Evolutionary conservation across 1,140 invertebrate species (phyloP).

Genomic region (Battus philenor): DNA sequence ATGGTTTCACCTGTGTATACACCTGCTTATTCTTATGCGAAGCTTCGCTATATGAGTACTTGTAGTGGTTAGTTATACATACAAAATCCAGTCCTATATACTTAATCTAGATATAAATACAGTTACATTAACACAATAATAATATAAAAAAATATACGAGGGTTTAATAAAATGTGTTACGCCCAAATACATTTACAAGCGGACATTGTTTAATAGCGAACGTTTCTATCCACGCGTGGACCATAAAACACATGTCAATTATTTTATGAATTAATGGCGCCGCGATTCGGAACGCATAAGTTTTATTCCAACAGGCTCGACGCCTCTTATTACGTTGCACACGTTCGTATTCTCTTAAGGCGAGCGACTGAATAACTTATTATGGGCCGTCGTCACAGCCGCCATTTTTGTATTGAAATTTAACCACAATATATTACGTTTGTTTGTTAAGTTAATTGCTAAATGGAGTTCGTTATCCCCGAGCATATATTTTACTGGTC

Average conservation of each 20-base stretch:
- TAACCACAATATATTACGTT: conserved; percentile 73
- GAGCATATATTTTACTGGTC: conserved; percentile 49
- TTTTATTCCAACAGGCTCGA: conserved; percentile 26
- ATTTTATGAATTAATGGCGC: conserved; percentile 27
- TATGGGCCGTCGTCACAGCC: conserved; percentile 35
- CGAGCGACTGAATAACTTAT: conserved; percentile 39
- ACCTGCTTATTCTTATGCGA: no score
- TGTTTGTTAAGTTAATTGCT: conserved; percentile 76
- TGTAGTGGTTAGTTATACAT: no score
- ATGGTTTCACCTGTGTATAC: no score
- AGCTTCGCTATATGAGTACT: no score
- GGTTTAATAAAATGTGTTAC: no score
- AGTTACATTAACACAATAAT: no score
- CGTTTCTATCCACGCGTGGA: conserved; percentile 15
- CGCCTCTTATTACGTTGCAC: neutral
- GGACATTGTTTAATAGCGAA: conserved; percentile 16
- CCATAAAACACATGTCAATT: conserved; percentile 27
- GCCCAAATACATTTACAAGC: conserved; percentile 1
- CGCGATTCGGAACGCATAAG: conserved; percentile 28
- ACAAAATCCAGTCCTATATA: no score
- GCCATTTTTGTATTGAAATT: conserved; percentile 70
- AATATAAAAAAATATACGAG: no score
- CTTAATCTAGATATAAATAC: no score
- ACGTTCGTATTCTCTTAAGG: conserved; percentile 17
- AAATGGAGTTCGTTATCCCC: conserved; percentile 69